Evolutionary conservation across 2,113 vertebrate genomes (phyloP), one percentile per base, ranked within the genome.

Genomic region (Rhinichthys klamathensis): DNA sequence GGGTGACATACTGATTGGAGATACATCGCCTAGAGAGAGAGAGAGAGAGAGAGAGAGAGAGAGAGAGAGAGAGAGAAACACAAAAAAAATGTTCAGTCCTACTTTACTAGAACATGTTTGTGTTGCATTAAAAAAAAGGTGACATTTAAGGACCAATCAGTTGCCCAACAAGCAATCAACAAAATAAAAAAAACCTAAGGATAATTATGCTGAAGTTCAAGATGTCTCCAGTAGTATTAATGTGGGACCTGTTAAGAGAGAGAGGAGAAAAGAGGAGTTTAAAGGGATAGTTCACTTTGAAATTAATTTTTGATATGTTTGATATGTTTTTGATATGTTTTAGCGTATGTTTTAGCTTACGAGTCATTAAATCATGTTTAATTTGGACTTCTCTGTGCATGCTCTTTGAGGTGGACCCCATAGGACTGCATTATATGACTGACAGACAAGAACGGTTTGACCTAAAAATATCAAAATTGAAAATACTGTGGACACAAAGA

Each of bases 1-100:
- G 86, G 98, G 98, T 93, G 98, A 99, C 98, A 99, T 99, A 92
- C 97, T 99, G 96, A 99, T 99, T 75, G 98, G 98, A 87, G 98
- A 99, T 89, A 99, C 98, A 98, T 99, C 98, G 97, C 98, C 98
- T 99, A 94, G 72, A 91, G 83, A 87, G 18, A 56, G 6, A 54
- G 51, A 18, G 15, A 51, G 49, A 51, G 49, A 15, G 49, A 51
- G 49, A 51, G 3, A 15, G 46, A 18, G 51, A 15, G 15, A 18
- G 4, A 51, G n/a, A n/a, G n/a, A n/a, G n/a, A n/a, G 49, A 54
- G 51, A 54, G 4, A 15, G 6, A 90, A 30, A 90, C 6, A 87
- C 32, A 58, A 56, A 23, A 86, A 13, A 60, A 8, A 85, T 15
- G 16, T 74, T 87, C 35, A 84, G 32, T 60, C 16, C 16, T 35